Base-by-base conservation (phyloP, 1,140 invertebrate species). In the Maconellicoccus hirsutus region DNA sequence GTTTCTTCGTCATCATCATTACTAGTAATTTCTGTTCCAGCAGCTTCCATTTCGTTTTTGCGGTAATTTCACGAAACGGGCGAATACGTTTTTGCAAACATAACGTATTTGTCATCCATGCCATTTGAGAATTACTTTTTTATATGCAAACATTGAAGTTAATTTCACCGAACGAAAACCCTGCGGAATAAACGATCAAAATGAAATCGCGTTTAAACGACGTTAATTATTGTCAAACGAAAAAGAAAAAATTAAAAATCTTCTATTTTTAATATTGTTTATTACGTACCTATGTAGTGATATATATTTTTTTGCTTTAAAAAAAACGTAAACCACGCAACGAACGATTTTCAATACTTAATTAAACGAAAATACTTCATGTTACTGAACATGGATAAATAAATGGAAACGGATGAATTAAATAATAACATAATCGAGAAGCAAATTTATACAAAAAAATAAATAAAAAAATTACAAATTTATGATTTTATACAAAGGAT, bases 41-140 rank as follows among this genome's bases (percentile, higher is more conserved):
- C 22, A 66, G 21, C 61, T 66, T 66, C 61, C 61, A 66, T 66
- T 66, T 66, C 22, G 22, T 25, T 66, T 66, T 66, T 25, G 21
- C 4, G 16, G 16, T 66, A 25, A 25, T 23, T 66, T 66, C 19
- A 25, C 19, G 22, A 25, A 25, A 66, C 21, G 22, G 10, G 10
- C 22, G 10, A 26, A 66, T 66, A 66, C 25, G 21, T 6, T 26
- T 66, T 25, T 23, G 21, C 61, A 25, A 66, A 23, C 21, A 14
- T 66, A 8, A 26, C 25, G 21, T 66, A 19, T 66, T 66, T 66
- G 22, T 66, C 22, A 66, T 25, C 22, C 25, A 26, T 25, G 22
- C 25, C 61, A 66, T 66, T 23, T 66, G 10, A 66, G 22, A 25
- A 23, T 23, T 16, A 66, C 21, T 25, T 66, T 66, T 66, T 66